Conservation (phyloP, 2,797 vertebrate genomes). For the Crypturellus tataupa region DNA sequence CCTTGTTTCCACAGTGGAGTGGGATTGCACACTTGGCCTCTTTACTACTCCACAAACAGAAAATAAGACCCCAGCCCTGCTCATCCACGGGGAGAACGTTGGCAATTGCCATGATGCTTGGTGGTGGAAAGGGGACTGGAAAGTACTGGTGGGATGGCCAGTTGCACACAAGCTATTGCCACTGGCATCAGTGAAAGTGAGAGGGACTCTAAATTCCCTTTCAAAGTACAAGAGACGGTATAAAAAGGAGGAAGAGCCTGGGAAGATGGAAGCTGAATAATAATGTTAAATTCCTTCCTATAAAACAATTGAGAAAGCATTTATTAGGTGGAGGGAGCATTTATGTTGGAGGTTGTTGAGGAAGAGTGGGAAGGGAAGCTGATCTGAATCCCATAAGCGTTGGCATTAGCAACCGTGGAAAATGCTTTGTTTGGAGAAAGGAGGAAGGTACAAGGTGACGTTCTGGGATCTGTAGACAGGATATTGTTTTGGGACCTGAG, state of each 20-base stretch:
- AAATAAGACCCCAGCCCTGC: not conserved
- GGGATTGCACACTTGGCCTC: conserved; percentile 13
- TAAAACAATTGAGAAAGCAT: not conserved
- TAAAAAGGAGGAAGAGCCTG: not conserved
- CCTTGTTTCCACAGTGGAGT: conserved; percentile 24
- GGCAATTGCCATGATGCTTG: accelerated
- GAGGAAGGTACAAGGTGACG: not conserved
- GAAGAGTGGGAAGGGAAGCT: not conserved
- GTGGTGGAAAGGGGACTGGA: not conserved
- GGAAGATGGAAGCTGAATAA: not conserved
- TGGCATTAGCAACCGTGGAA: not conserved
- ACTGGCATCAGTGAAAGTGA: not conserved
- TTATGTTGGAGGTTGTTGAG: not conserved
- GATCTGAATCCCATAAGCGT: not conserved
- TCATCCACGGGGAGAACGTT: not conserved
- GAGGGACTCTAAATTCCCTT: not conserved
- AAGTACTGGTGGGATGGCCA: not conserved
- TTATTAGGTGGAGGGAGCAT: not conserved
- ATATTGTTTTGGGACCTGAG: not conserved
- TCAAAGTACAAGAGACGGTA: not conserved
- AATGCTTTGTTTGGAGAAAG: not conserved
- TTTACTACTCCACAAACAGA: conserved; percentile 51
- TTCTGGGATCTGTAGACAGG: not conserved
- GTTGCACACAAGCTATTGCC: accelerated
- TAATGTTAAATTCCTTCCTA: not conserved